These are phyloP conservation scores for Lithophane socia DNA, from an alignment of 2,888 invertebrate species.

Conservation along the genomic window DNA sequence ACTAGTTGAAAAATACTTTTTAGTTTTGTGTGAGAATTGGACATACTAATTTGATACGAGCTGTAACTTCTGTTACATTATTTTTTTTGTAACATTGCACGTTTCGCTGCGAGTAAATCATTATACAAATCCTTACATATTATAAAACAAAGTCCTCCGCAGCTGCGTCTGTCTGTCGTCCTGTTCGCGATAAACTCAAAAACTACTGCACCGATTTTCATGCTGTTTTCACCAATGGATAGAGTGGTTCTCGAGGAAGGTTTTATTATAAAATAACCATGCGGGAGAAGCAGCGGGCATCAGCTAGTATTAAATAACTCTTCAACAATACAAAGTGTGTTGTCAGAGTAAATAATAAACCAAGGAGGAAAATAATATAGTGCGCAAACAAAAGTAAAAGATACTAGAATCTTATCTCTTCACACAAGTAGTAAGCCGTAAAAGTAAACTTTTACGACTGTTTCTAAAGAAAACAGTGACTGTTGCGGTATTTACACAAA, in stretches of 20 bases:
- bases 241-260: too few relatives aligned
- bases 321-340: slow-evolving; percentile 22
- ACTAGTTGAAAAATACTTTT: slow-evolving; percentile 7
- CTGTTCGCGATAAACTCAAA: too few relatives aligned
- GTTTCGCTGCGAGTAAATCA: slow-evolving; percentile 4
- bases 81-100: not conserved
- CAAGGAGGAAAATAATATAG: slow-evolving; percentile 43
- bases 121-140: too few relatives aligned
- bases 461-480: slow-evolving; percentile 60
- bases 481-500: slow-evolving; percentile 51
- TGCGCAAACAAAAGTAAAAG: slow-evolving; percentile 48
- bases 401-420: slow-evolving; percentile 56
- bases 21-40: slow-evolving; percentile 13
- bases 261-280: too few relatives aligned
- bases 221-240: too few relatives aligned
- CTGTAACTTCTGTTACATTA: not conserved
- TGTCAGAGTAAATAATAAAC: slow-evolving; percentile 25
- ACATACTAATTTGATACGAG: not conserved
- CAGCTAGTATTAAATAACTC: not conserved
- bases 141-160: too few relatives aligned
- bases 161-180: too few relatives aligned
- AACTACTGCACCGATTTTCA: too few relatives aligned
- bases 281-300: too few relatives aligned
- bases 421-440: slow-evolving; percentile 59
- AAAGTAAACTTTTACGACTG: slow-evolving; percentile 61